Percentiles rank a stretch among this genome's conserved stretches.
phyloP scores from a whole-genome alignment of 2,113 vertebrate genomes.

The Corythaeola cristata region DNA sequence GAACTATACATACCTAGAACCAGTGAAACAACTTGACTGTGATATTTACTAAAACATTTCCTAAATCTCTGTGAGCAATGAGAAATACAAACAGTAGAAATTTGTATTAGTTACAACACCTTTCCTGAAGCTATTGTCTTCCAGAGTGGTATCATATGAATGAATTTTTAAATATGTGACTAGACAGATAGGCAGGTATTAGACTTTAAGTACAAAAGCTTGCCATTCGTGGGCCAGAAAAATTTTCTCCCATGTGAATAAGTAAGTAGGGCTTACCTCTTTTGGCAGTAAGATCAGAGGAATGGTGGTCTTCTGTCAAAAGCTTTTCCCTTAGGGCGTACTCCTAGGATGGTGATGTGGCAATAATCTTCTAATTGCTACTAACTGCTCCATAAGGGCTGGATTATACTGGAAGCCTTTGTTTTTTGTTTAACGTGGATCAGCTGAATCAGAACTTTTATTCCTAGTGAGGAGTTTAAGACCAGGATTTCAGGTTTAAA shows the following conservation, averaged over 20 bases:
- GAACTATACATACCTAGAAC: background rate
- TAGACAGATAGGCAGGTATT: background rate
- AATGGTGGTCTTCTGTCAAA: constrained; percentile 37
- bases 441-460: constrained; percentile 15
- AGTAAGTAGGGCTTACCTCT: background rate
- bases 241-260: background rate
- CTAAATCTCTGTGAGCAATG: background rate
- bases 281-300: constrained; percentile 41
- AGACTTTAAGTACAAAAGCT: background rate
- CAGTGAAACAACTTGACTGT: background rate
- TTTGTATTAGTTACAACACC: background rate
- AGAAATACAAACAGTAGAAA: background rate
- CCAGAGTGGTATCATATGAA: background rate
- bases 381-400: constrained; percentile 55
- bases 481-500: constrained; percentile 40
- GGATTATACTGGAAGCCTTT: constrained; percentile 29
- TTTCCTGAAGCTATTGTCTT: background rate
- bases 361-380: constrained; percentile 62
- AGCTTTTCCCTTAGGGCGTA: background rate
- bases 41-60: background rate
- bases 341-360: constrained; percentile 25
- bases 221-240: background rate
- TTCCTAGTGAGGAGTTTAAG: constrained; percentile 9
- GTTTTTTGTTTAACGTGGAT: constrained; percentile 11
- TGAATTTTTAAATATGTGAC: background rate